phyloP scores from a whole-genome alignment of 2,113 vertebrate species.

The Anguilla rostrata region DNA sequence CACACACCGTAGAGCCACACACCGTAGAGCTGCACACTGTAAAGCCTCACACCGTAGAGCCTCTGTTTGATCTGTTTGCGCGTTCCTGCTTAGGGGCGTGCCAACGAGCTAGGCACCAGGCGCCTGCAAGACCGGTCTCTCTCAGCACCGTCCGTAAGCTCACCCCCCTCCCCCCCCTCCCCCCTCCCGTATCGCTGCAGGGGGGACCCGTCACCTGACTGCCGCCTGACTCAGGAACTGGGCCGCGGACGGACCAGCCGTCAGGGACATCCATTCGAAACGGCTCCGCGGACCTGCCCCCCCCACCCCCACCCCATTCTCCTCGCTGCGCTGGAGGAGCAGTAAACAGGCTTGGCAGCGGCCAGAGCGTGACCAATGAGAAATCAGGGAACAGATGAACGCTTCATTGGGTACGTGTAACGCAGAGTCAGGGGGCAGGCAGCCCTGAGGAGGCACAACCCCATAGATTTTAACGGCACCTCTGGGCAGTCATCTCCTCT shows the following conservation, averaged over 20 bases:
- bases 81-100: slow-evolving; percentile 30
- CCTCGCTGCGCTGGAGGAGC: neutral
- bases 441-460: neutral
- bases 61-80: slow-evolving; percentile 35
- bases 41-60: too few relatives aligned
- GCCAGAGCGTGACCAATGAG: neutral
- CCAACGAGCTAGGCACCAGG: slow-evolving; percentile 23
- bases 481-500: neutral
- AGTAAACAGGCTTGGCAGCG: neutral
- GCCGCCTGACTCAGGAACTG: neutral
- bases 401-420: neutral
- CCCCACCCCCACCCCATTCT: neutral
- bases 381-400: neutral
- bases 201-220: slow-evolving; percentile 56
- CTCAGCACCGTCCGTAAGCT: slow-evolving; percentile 17
- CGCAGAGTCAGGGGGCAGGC: neutral
- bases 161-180: neutral
- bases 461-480: neutral
- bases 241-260: neutral
- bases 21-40: too few relatives aligned
- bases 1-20: neutral
- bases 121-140: slow-evolving; percentile 34
- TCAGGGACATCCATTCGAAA: neutral
- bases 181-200: neutral
- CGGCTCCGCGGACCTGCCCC: neutral